These are phyloP conservation scores for Chaetophractus vellerosus DNA, from an alignment of 2,797 vertebrate species.

Conservation along the genomic window DNA sequence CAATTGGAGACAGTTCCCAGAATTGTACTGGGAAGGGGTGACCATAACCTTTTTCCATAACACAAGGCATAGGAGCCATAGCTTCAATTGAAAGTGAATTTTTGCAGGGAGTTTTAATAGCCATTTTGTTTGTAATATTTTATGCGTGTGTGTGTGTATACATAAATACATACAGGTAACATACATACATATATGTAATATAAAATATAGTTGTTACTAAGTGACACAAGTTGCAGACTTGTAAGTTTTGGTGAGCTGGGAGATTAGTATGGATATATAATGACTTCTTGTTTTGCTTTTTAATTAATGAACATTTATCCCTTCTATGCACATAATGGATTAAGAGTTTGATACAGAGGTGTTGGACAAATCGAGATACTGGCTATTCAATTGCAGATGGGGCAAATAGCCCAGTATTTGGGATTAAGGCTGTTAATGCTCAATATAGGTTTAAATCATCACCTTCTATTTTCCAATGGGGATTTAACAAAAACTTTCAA, in stretches of 20 bases:
- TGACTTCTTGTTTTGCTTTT: constrained; percentile 75
- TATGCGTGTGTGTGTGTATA: background rate
- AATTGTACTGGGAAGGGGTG: too few species aligned
- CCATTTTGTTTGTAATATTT: constrained; percentile 88
- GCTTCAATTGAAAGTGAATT: constrained; percentile 90
- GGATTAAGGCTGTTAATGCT: constrained; percentile 88
- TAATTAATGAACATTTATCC: constrained; percentile 84
- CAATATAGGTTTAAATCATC: constrained; percentile 84
- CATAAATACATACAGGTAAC: background rate
- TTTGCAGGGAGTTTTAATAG: constrained; percentile 91
- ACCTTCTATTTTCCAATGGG: constrained; percentile 85
- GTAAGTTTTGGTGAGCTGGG: constrained; percentile 86
- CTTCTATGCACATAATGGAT: constrained; percentile 88
- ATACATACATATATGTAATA: background rate
- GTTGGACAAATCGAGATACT: constrained; percentile 87
- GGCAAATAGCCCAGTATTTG: constrained; percentile 82
- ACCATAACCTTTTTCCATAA: too few species aligned
- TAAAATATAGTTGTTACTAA: constrained; percentile 86
- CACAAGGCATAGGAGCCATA: constrained; percentile 91
- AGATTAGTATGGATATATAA: constrained; percentile 87
- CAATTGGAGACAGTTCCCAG: too few species aligned
- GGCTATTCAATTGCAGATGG: constrained; percentile 84
- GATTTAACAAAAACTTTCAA: constrained; percentile 84
- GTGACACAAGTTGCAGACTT: constrained; percentile 87
- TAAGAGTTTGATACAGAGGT: constrained; percentile 85